Conservation (phyloP, 2,113 vertebrate species). For the Orcinus orca region DNA sequence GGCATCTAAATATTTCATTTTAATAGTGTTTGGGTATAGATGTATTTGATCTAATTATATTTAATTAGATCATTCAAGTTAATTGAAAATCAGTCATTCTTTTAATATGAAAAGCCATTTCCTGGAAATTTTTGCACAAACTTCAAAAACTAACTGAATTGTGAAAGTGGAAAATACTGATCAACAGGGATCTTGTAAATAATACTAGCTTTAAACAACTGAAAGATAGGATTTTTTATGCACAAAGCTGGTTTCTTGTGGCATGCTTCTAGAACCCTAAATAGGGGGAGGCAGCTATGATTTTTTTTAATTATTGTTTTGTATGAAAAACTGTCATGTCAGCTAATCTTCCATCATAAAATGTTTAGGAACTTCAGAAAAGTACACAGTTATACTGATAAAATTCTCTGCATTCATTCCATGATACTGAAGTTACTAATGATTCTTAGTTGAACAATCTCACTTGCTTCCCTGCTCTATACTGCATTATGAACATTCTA, state of each 20-base stretch:
- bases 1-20: background rate
- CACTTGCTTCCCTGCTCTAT: background rate
- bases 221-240: background rate
- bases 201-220: background rate
- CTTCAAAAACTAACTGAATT: slow-evolving; percentile 43
- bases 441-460: background rate
- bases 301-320: background rate
- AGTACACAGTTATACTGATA: background rate
- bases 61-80: background rate
- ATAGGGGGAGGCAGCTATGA: background rate
- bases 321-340: slow-evolving; percentile 2
- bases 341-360: slow-evolving; percentile 39
- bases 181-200: background rate
- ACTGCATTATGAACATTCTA: background rate
- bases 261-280: background rate
- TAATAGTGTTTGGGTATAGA: background rate
- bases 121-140: background rate
- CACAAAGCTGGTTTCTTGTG: background rate
- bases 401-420: background rate
- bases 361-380: slow-evolving; percentile 35
- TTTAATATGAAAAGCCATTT: slow-evolving; percentile 34
- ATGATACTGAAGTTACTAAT: background rate
- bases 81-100: slow-evolving; percentile 26
- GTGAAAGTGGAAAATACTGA: slow-evolving; percentile 35
- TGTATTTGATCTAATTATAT: slow-evolving; percentile 12